phyloP scores from a whole-genome alignment of 2,113 vertebrate genomes.

The Sterrhoptilus dennistouni region DNA sequence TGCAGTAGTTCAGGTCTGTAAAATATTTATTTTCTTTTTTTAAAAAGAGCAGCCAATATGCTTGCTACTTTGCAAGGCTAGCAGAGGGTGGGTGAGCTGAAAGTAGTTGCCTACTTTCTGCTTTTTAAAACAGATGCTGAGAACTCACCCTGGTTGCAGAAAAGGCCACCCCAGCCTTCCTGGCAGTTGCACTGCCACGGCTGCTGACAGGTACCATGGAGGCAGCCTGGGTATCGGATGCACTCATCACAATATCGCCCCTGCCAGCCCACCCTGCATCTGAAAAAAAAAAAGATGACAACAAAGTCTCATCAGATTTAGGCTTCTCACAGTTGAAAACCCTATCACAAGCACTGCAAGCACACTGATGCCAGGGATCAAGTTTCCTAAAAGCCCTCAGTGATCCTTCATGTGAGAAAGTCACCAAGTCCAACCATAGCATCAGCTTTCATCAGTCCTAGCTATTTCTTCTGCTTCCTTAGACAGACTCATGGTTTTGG shows the following conservation, averaged over 20 bases:
- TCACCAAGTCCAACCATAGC: background rate
- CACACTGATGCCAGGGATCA: background rate
- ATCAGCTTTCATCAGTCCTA: slow-evolving; percentile 1
- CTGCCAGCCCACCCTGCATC: slow-evolving; percentile 96
- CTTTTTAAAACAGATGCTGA: background rate
- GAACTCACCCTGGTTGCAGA: slow-evolving; percentile 96
- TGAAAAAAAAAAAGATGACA: slow-evolving; percentile 57
- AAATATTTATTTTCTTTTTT: background rate
- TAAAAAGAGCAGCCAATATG: background rate
- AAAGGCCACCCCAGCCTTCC: slow-evolving; percentile 98
- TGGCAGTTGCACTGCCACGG: slow-evolving; percentile 99
- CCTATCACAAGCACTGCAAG: background rate
- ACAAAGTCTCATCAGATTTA: slow-evolving; percentile 42
- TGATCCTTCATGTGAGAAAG: slow-evolving; percentile 52
- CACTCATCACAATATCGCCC: slow-evolving; percentile 97
- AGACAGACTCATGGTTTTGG: background rate
- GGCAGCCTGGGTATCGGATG: slow-evolving; percentile 96
- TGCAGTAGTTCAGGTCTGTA: slow-evolving; percentile 97
- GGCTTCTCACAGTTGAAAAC: slow-evolving; percentile 16
- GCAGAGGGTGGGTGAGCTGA: background rate
- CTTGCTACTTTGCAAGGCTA: background rate
- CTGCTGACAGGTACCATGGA: slow-evolving; percentile 97
- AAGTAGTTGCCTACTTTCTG: background rate
- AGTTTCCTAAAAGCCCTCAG: slow-evolving; percentile 17
- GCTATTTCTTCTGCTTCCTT: slow-evolving; percentile 25